Evolutionary conservation across 2,113 vertebrate genomes (phyloP).

Genomic region (Progne subis): DNA sequence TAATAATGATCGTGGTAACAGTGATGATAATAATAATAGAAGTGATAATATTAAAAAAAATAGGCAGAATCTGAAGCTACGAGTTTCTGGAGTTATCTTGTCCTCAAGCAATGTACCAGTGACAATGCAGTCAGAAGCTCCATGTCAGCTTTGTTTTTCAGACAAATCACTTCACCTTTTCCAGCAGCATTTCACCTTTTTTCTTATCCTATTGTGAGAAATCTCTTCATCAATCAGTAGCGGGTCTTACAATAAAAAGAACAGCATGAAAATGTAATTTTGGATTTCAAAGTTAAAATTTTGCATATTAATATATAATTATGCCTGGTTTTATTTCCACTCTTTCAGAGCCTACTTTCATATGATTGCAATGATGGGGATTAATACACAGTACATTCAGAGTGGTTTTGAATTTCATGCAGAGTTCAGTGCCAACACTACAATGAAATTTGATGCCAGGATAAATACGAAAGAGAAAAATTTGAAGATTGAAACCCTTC

Average conservation of each 20-base stretch:
- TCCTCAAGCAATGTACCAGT: not conserved
- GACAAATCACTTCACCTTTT: not conserved
- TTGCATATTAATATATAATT: not conserved
- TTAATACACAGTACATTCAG: slow-evolving; percentile 82
- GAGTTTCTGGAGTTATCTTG: not conserved
- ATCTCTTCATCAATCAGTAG: not conserved
- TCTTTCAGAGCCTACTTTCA: slow-evolving; percentile 72
- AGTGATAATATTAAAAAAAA: not conserved
- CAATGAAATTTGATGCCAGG: slow-evolving; percentile 71
- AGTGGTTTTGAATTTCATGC: slow-evolving; percentile 72
- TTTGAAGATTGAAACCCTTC: slow-evolving; percentile 75
- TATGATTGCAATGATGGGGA: slow-evolving; percentile 77
- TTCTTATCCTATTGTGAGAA: not conserved
- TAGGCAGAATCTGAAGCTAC: not conserved
- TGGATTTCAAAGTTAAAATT: not conserved
- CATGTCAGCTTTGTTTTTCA: not conserved
- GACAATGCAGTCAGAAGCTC: not conserved
- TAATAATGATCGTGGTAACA: not conserved
- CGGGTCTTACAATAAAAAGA: not conserved
- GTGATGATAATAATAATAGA: not conserved
- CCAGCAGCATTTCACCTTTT: not conserved
- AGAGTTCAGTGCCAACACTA: slow-evolving; percentile 59
- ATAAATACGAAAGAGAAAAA: slow-evolving; percentile 75
- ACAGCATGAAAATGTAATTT: not conserved
- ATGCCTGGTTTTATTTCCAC: not conserved